Evolutionary conservation across 2,113 vertebrate species (phyloP), one percentile per base, ranked within the genome.

Genomic region (Notothenia coriiceps): DNA sequence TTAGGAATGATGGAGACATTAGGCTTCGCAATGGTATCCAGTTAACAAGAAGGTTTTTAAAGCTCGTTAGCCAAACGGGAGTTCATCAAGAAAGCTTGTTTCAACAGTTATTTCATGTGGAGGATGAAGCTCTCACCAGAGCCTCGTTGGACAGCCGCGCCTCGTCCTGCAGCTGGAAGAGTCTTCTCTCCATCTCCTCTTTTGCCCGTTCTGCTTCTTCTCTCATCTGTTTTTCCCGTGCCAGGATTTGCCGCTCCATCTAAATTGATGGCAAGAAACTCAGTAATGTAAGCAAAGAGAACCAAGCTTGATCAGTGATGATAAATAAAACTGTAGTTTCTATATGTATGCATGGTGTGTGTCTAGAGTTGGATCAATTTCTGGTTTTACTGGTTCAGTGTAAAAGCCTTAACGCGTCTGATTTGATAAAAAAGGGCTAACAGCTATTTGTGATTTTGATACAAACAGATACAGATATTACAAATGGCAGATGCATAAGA

Each of bases 91-190:
- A n/a, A 70, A 33, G 12, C n/a, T 9, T n/a, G 2, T 50, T 12
- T 18, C 11, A 44, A 5, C 5, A 54, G 7, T 40, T 20, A 43
- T 56, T 46, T 51, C 12, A 55, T 47, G 15, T 65, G 0, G 55
- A 50, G 2, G 12, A 61, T 22, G 14, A 59, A 43, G 29, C 43
- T 64, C 96, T 96, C 89, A 97, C 97, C 92, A 98, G 93, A 1
- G 97, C 97, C 84, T 98, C 96, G 0, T 96, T 97, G 87, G 96
- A 95, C 84, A 97, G 95, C 50, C 96, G 96, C 5, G 97, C 96
- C 82, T 98, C 96, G 9, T 97, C 97, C 85, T 98, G 96, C 87
- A 98, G 89, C 92, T 98, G 96, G 90, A 98, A 98, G 8, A 98
- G 92, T 7, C 96, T 91, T 68, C 95, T 94, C 68, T 98, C 97